phyloP scores from a whole-genome alignment of 2,797 vertebrate species.

The Poecilia gillii region DNA sequence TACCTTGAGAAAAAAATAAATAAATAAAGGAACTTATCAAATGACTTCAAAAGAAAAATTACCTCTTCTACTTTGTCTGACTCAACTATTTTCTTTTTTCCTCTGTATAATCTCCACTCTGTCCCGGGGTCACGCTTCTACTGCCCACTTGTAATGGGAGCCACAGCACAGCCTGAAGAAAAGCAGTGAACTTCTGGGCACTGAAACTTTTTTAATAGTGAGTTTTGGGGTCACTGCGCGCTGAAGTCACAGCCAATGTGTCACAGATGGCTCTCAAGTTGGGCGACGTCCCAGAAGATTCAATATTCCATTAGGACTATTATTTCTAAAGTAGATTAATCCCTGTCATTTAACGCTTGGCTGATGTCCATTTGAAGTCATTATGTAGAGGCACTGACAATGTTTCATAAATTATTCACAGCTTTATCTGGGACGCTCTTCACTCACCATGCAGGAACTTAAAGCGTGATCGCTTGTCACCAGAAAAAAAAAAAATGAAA shows the following conservation, averaged over 20 bases:
- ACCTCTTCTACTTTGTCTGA: slow-evolving; percentile 9
- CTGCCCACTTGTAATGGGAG: slow-evolving; percentile 20
- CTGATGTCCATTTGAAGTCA: slow-evolving; percentile 81
- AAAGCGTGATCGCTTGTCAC: slow-evolving; percentile 51
- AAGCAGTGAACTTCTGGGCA: slow-evolving; percentile 59
- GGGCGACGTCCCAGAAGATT: slow-evolving; percentile 67
- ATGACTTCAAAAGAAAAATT: slow-evolving; percentile 17
- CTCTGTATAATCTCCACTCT: slow-evolving; percentile 12
- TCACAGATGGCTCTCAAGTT: slow-evolving; percentile 57
- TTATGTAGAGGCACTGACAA: slow-evolving; percentile 76
- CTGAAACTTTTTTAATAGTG: slow-evolving; percentile 68
- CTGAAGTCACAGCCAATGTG: slow-evolving; percentile 43
- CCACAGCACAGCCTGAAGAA: slow-evolving; percentile 19
- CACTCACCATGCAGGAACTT: slow-evolving; percentile 49
- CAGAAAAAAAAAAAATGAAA: slow-evolving; percentile 14
- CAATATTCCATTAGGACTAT: slow-evolving; percentile 78
- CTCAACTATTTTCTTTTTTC: slow-evolving; percentile 28
- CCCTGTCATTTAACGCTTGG: slow-evolving; percentile 82
- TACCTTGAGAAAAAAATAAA: background rate
- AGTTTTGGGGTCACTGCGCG: slow-evolving; percentile 67
- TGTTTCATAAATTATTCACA: slow-evolving; percentile 78
- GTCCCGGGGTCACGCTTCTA: slow-evolving; percentile 23
- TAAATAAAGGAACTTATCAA: background rate
- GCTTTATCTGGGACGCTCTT: slow-evolving; percentile 65
- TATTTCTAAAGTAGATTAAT: slow-evolving; percentile 80